Evolutionary conservation across 2,888 invertebrate species (phyloP).

Genomic region (Parnassius apollo): DNA sequence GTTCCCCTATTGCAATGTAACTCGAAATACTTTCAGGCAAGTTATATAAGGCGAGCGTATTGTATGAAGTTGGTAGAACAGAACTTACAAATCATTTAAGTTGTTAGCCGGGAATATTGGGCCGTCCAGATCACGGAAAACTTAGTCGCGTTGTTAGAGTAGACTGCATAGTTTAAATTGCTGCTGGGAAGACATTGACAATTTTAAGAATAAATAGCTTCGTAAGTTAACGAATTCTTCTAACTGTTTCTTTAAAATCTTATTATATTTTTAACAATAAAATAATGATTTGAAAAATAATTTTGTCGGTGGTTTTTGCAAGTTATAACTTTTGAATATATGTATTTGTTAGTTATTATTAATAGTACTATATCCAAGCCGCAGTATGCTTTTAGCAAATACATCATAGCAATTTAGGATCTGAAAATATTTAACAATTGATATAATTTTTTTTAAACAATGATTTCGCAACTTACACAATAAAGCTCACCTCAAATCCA

Average conservation of each 20-base stretch:
- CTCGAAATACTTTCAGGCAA: constrained; percentile 70
- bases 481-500: constrained; percentile 31
- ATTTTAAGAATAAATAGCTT: not conserved
- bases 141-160: constrained; percentile 32
- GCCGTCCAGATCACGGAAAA: constrained; percentile 33
- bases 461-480: constrained; percentile 38
- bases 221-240: not conserved
- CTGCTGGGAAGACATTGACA: not conserved
- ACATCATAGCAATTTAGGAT: no score
- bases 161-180: constrained; percentile 27
- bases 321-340: no score
- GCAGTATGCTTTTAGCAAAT: no score
- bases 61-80: constrained; percentile 45
- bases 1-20: constrained; percentile 67
- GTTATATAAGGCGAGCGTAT: constrained; percentile 67
- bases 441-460: constrained; percentile 11
- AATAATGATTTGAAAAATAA: no score
- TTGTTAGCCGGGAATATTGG: constrained; percentile 20
- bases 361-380: no score
- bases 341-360: no score
- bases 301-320: no score
- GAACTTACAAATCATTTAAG: constrained; percentile 59
- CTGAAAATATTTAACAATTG: no score
- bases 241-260: no score
- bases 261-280: no score